Percentiles rank a stretch among this genome's conserved stretches.
These are phyloP conservation scores for Oryzias woworae DNA, from an alignment of 2,113 vertebrate genomes.

Conservation along the genomic window DNA sequence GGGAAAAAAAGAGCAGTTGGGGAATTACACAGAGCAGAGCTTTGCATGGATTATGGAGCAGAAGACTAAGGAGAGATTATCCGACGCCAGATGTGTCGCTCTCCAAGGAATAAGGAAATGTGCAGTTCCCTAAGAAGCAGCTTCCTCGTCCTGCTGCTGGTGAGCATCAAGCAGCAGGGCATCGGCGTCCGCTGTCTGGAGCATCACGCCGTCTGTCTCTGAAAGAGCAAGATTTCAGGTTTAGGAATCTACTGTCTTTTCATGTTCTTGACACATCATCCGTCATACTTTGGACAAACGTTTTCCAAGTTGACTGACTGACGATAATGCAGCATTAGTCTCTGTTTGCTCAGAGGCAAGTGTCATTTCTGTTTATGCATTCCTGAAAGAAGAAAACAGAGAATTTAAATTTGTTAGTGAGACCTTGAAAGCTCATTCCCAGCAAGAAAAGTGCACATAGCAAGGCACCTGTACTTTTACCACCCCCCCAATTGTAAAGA, in stretches of 20 bases:
- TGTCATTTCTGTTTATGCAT: slow-evolving; percentile 49
- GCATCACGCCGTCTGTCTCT: slow-evolving; percentile 56
- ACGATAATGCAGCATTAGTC: slow-evolving; percentile 64
- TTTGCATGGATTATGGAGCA: slow-evolving; percentile 65
- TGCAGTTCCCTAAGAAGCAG: slow-evolving; percentile 56
- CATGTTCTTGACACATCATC: slow-evolving; percentile 54
- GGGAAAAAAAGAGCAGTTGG: slow-evolving; percentile 53
- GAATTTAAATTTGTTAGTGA: slow-evolving; percentile 34
- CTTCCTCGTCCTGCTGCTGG: slow-evolving; percentile 42
- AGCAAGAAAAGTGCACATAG: neutral
- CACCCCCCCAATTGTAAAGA: slow-evolving; percentile 49
- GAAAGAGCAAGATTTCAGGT: slow-evolving; percentile 64
- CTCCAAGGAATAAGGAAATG: slow-evolving; percentile 54
- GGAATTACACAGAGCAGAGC: slow-evolving; percentile 66
- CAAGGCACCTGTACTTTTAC: slow-evolving; percentile 22
- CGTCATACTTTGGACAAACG: slow-evolving; percentile 67
- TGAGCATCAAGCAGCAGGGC: slow-evolving; percentile 58
- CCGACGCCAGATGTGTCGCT: slow-evolving; percentile 74
- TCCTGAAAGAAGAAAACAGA: slow-evolving; percentile 16
- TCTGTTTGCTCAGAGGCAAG: slow-evolving; percentile 52
- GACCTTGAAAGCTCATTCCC: slow-evolving; percentile 24
- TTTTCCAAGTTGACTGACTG: slow-evolving; percentile 62
- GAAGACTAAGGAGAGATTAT: slow-evolving; percentile 70
- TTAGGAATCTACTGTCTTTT: slow-evolving; percentile 55
- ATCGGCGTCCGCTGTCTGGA: slow-evolving; percentile 48